Base-by-base conservation (phyloP, 2,113 vertebrate species). In the Struthidea cinerea region DNA sequence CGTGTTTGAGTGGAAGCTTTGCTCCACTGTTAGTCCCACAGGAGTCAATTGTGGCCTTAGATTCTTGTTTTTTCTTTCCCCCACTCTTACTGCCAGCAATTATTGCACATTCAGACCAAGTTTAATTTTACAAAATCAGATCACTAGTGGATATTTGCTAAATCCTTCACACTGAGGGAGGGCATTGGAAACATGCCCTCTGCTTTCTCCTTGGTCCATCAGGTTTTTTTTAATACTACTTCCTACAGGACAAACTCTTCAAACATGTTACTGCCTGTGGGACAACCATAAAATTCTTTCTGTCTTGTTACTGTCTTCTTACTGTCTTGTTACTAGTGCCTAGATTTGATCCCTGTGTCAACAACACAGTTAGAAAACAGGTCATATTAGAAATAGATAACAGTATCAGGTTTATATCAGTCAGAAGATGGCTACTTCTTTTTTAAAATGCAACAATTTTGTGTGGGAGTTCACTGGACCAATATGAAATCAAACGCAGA, bases 401-500 rank as follows among this genome's bases (percentile, higher is more conserved):
- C 30, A 47, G 7, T 78, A 53, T 76, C 77, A 86, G 23, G 10
- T 90, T 91, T 89, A 6, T 53, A 63, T 75, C 47, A 79, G 28
- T 39, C 9, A 77, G 39, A 22, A 70, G 14, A 74, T 7, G 12
- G 20, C n/a, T 83, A 37, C 5, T 87, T 53, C 9, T 78, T 65
- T 90, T 50, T 35, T 52, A 49, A 64, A 89, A 92, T 46, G 16
- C 13, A 91, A 87, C 95, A 79, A 60, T 23, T 81, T 85, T 75
- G 32, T 37, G 82, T 87, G 49, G 76, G 87, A 94, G 69, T 94
- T 85, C 64, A 82, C 56, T 84, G 69, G 59, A 87, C 22, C 30
- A 80, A 52, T 17, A 69, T 64, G 70, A 90, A 95, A 95, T 89
- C 60, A 74, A 90, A 96, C 77, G 64, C 69, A 94, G 39, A 87